Evolutionary conservation across 2,797 vertebrate genomes (phyloP).

Genomic region (Anabacerthia variegaticeps): DNA sequence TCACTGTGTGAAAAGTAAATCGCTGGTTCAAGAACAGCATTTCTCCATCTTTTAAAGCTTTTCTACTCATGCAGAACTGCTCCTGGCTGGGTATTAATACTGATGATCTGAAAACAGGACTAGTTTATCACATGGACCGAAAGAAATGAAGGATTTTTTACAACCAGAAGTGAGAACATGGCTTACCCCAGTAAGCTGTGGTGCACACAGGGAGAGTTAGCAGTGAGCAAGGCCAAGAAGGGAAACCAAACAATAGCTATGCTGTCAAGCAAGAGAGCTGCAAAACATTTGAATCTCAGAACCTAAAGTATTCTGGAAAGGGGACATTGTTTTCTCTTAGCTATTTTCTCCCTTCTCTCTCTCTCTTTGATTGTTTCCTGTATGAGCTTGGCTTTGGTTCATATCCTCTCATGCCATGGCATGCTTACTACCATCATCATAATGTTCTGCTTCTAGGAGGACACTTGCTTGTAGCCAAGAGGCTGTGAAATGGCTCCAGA

Average conservation of each 20-base stretch:
- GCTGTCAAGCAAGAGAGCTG: background rate
- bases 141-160: slow-evolving; percentile 24
- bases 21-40: background rate
- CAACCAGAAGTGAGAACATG: background rate
- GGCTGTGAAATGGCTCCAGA: background rate
- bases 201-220: background rate
- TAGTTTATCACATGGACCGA: slow-evolving; percentile 16
- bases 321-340: background rate
- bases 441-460: background rate
- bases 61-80: background rate
- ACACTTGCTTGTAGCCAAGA: background rate
- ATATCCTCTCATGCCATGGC: background rate
- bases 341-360: background rate
- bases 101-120: background rate
- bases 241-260: background rate
- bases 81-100: slow-evolving; percentile 25
- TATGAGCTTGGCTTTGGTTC: background rate
- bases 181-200: background rate
- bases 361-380: background rate
- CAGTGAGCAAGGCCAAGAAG: background rate
- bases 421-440: background rate
- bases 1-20: slow-evolving; percentile 5
- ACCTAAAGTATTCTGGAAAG: background rate
- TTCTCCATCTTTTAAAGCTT: slow-evolving; percentile 16
- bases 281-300: background rate